Evolutionary conservation across 2,888 invertebrate genomes (phyloP).

Genomic region (Halocaridina rubra): DNA sequence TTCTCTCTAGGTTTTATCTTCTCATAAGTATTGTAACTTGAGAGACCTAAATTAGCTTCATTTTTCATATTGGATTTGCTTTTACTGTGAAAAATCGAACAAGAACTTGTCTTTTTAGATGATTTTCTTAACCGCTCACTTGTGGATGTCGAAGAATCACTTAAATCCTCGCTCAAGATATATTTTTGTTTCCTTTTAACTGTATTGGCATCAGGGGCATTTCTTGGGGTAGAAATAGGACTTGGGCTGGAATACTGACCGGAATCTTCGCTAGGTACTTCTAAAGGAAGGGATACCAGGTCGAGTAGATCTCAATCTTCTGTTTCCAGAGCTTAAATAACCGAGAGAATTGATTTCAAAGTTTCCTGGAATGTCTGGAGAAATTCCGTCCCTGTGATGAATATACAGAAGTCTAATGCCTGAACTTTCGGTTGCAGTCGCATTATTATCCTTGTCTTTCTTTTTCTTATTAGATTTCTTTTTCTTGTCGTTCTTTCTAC

Average conservation of each 20-base stretch:
- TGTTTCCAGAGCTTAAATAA: not conserved
- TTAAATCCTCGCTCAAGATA: not conserved
- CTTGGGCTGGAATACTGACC: not conserved
- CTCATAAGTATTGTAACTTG: too few species aligned
- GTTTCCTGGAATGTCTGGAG: not conserved
- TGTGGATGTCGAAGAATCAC: not conserved
- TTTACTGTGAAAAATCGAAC: not conserved
- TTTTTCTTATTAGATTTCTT: not conserved
- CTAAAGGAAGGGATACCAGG: not conserved
- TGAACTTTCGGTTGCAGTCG: not conserved
- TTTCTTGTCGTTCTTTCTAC: constrained; percentile 13
- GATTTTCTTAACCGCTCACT: not conserved
- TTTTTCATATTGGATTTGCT: not conserved
- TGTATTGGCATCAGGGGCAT: not conserved
- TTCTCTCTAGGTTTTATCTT: not conserved
- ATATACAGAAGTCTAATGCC: constrained; percentile 28
- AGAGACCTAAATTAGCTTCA: not conserved
- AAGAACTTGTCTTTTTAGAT: not conserved
- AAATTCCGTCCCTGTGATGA: not conserved
- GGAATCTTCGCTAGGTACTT: not conserved
- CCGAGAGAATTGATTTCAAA: not conserved
- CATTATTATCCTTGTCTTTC: not conserved
- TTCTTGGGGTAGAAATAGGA: not conserved
- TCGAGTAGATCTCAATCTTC: not conserved
- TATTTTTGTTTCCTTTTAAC: constrained; percentile 6